Evolutionary conservation across 1,140 invertebrate genomes (phyloP).

Genomic region (Zaprionus inermis): DNA sequence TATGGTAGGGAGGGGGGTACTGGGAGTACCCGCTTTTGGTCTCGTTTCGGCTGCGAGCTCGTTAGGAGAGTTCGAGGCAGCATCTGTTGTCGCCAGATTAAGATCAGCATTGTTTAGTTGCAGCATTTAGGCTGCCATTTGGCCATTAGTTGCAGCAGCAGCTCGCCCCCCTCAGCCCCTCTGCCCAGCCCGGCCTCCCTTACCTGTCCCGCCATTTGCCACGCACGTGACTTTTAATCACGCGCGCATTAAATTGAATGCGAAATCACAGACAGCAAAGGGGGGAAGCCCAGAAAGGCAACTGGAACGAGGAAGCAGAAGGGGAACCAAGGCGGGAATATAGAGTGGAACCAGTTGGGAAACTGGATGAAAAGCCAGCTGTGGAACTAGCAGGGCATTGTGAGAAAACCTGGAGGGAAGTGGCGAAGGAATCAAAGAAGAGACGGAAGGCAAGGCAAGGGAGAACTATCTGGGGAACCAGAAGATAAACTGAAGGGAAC

Average conservation of each 20-base stretch:
- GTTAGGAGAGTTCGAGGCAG: slow-evolving; percentile 44
- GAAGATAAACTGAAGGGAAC: too few species aligned
- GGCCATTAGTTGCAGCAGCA: slow-evolving; percentile 67
- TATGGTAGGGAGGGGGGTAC: not conserved
- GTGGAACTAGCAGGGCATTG: not conserved
- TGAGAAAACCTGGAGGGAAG: not conserved
- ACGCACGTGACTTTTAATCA: slow-evolving; percentile 80
- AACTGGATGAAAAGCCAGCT: not conserved
- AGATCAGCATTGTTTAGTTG: slow-evolving; percentile 73
- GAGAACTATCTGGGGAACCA: too few species aligned
- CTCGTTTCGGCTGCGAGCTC: slow-evolving; percentile 46
- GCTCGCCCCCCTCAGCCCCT: not conserved
- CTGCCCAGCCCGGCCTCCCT: not conserved
- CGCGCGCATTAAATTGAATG: slow-evolving; percentile 75
- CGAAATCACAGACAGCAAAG: slow-evolving; percentile 48
- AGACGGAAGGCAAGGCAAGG: too few species aligned
- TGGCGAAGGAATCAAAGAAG: too few species aligned
- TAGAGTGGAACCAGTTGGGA: too few species aligned
- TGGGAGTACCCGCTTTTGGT: not conserved
- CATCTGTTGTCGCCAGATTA: slow-evolving; percentile 65
- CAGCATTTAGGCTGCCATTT: slow-evolving; percentile 45
- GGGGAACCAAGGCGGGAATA: not conserved
- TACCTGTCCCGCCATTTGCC: slow-evolving; percentile 38
- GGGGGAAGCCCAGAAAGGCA: too few species aligned
- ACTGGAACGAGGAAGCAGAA: not conserved